Evolutionary conservation across 2,888 invertebrate genomes (phyloP), one percentile per base, ranked within the genome.

Genomic region (Crepidodera aurea): DNA sequence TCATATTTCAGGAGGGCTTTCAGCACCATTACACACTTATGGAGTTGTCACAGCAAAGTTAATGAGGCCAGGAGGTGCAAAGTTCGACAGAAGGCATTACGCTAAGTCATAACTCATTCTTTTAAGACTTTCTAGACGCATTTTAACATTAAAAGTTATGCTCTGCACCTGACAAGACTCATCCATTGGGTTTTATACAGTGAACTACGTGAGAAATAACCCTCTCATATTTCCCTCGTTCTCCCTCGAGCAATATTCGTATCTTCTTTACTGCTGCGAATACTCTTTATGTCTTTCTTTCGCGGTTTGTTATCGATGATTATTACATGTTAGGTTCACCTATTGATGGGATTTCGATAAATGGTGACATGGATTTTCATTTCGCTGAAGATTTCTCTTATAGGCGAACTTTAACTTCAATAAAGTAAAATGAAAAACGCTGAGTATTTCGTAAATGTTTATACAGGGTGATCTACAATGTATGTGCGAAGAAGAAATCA

Each of bases 221-320:
- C 72, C 73, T 70, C 77, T 78, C 77, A 79, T 79, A 79, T 78
- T 77, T 79, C 69, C 72, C 71, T 67, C 69, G 61, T 25, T 12
- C 51, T 77, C 79, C 77, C 79, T 64, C 62, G 79, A 78, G 79
- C 77, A 78, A 79, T 78, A 78, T 77, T 77, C 77, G 69, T 77
- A 78, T 77, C 78, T 73, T 72, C 69, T 69, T 73, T 69, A 71
- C 71, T 73, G 73, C 74, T 73, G 72, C 64, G 67, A 67, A 63
- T 67, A 65, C 70, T 72, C 71, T 78, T 78, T 78, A 78, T 74
- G 76, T 65, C 65, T 64, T 65, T 68, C 73, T 71, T 73, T 70
- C 67, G 77, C 73, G 70, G 69, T 78, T 74, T 72, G 77, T 78
- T 78, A 77, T 75, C 78, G 71, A 75, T 78, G 77, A 75, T 78